Base-by-base conservation (phyloP, 2,113 vertebrate species). In the Melanerpes formicivorus region DNA sequence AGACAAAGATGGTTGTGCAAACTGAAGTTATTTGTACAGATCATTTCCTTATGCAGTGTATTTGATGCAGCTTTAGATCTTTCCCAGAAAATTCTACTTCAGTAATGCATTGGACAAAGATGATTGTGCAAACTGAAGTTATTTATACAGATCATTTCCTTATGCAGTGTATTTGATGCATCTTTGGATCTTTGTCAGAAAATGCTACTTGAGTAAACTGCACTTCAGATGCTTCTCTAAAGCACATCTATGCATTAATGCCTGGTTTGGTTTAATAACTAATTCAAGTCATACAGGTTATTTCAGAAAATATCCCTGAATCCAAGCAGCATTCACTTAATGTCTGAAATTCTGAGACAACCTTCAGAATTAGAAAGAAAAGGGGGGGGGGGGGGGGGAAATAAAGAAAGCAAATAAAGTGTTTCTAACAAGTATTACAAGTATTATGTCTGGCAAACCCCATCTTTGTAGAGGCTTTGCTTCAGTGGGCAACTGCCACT, bases 401-500 rank as follows among this genome's bases (percentile, higher is more conserved):
- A 42, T 14, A 14, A 42, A 42, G 14, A 11, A 42, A 71, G 18
- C 75, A 92, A 72, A 59, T 58, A 1, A 94, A 95, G 80, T 42
- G 26, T 66, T 19, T 85, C 80, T 71, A 87, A 82, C 18, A 17
- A n/a, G 34, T 30, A 58, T 82, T 26, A 82, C 18, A 17, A n/a
- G 34, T 30, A 58, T 82, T 26, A 52, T 42, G 55, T 66, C 67
- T 91, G 73, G 74, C 16, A 94, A 73, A 71, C 84, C 56, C 3
- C 44, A 58, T 93, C 59, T 91, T 95, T 93, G 88, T 56, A 92
- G 96, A 98, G 98, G 97, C 96, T 95, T 93, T 98, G 95, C 96
- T 97, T 98, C 95, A 92, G 93, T 92, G 90, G 97, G 91, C 84
- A 97, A 96, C 98, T 98, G 98, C 97, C 97, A 97, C 30, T 18